Conservation (phyloP, 2,113 vertebrate genomes). For the Ochotona curzoniae region DNA sequence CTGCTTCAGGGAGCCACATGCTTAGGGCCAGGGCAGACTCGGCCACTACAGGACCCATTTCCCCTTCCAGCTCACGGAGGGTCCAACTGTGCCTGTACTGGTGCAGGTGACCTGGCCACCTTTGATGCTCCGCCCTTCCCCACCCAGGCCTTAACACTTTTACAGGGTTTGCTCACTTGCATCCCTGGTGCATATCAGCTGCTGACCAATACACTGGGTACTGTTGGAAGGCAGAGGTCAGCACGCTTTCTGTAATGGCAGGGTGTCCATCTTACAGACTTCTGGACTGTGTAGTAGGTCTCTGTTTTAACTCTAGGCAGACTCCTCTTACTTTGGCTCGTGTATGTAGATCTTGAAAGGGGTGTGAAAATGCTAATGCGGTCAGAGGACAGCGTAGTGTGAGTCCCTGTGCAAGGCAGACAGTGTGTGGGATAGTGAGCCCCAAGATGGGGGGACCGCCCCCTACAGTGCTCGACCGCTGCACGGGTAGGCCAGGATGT, state of each 20-base stretch:
- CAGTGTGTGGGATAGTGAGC: not conserved
- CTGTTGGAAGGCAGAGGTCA: not conserved
- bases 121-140: accelerated
- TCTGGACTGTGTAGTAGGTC: not conserved
- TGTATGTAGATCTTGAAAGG: not conserved
- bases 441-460: not conserved
- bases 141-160: not conserved
- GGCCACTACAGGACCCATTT: not conserved
- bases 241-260: not conserved
- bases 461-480: too few species aligned
- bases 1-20: not conserved
- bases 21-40: not conserved
- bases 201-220: not conserved
- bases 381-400: not conserved
- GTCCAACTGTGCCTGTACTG: not conserved
- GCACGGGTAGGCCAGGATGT: too few species aligned
- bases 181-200: not conserved
- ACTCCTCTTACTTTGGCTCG: too few species aligned
- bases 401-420: not conserved
- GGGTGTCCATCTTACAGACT: not conserved
- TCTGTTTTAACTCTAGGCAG: not conserved
- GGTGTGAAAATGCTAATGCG: not conserved
- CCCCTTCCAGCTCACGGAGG: not conserved
- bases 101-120: not conserved
- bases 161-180: not conserved